These are phyloP conservation scores for Dermochelys coriacea DNA, from an alignment of 2,797 vertebrate genomes.

Conservation along the genomic window DNA sequence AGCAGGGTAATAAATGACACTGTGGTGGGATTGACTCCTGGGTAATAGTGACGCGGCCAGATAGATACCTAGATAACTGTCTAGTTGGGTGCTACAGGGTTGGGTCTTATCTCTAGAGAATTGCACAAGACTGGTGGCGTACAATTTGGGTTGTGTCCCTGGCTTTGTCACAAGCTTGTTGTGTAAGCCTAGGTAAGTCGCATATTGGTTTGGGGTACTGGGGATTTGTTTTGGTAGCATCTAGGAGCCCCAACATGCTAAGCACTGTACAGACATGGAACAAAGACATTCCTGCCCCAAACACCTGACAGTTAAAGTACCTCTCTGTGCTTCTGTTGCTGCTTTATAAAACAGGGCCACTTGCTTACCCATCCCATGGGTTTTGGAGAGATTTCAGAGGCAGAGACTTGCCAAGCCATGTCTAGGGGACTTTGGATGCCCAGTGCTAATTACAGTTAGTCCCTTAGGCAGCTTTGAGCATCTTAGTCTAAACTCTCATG, in stretches of 20 bases:
- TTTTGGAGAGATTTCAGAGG: neutral
- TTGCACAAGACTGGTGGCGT: neutral
- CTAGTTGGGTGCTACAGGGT: neutral
- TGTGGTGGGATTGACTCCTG: neutral
- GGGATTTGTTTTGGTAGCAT: no score
- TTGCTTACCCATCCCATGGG: no score
- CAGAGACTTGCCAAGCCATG: neutral
- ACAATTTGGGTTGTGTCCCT: neutral
- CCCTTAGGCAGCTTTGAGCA: neutral
- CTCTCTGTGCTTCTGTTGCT: neutral
- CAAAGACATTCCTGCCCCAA: neutral
- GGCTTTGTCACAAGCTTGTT: neutral
- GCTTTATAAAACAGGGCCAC: no score
- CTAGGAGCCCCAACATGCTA: no score
- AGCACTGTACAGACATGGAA: neutral
- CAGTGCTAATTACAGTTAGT: neutral
- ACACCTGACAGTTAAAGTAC: neutral
- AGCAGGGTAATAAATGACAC: neutral
- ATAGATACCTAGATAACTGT: neutral
- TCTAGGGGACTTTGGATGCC: neutral
- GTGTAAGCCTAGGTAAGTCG: neutral
- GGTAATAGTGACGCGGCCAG: neutral
- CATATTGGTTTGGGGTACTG: no score
- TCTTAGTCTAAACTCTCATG: neutral
- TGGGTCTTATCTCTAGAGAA: neutral